Evolutionary conservation across 2,888 invertebrate species (phyloP), one percentile per base, ranked within the genome.

Genomic region (Hypselothyrea guttata): DNA sequence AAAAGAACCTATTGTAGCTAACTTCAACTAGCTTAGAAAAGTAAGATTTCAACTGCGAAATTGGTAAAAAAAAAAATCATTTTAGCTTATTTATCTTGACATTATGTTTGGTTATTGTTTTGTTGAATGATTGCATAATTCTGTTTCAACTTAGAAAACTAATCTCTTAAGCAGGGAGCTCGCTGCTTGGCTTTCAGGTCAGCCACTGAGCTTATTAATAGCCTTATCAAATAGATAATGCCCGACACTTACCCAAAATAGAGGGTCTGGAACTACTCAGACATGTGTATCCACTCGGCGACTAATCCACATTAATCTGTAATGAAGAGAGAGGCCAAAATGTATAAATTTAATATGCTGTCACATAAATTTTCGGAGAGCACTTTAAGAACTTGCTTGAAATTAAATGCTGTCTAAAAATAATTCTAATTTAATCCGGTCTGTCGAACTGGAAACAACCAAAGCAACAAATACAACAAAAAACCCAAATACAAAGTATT

Each of bases 271-370:
- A 9, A 46, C 34, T 40, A 38, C 16, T 42, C 15, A 28, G 9
- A 72, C 58, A 73, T 84, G 59, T 76, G 76, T 53, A 49, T 53
- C 68, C 76, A 85, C 51, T 79, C 75, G 42, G 2, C 51, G 31
- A 51, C 55, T 73, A 73, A 71, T 73, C 70, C 73, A 53, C 62
- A 45, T 47, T 71, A 51, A 71, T 66, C 81, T 81, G 81, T 71
- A 81, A 81, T 81, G 56, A 71, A 84, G 68, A 86, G 62, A 59
- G 64, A 74, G 68, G n/a, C n/a, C 60, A 44, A 58, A 68, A 7
- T 51, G 49, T 63, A 75, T 81, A 81, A 84, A 86, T 86, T 86
- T 77, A 84, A 86, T 77, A 86, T 66, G 68, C 73, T 64, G 84
- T 55, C 71, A 62, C 71, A 86, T 86, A 82, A 81, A 86, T 81